A percentile compares a stretch with the other conserved stretches of the same genome.
Conservation (phyloP, 2,797 vertebrate genomes). For the Notolepis coatsorum region DNA sequence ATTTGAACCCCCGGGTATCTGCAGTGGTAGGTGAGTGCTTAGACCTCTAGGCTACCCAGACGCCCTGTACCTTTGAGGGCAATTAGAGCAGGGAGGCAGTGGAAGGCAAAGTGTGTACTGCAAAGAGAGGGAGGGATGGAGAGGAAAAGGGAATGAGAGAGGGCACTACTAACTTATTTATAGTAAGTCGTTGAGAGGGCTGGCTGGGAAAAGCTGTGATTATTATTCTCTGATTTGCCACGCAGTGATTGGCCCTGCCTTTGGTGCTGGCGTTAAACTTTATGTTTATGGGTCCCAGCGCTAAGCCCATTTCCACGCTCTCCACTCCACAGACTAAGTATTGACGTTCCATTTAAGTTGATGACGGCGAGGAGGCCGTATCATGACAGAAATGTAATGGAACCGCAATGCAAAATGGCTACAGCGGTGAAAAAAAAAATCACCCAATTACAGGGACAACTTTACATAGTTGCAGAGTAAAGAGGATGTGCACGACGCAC, state of each 20-base stretch:
- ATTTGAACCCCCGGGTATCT: too few relatives aligned
- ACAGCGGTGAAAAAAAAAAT: conserved; percentile 68
- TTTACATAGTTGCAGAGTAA: conserved; percentile 66
- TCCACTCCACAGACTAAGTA: conserved; percentile 71
- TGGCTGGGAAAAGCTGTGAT: conserved; percentile 64
- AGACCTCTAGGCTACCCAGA: too few relatives aligned
- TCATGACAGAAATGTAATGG: conserved; percentile 74
- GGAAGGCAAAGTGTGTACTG: conserved; percentile 3
- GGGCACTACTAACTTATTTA: conserved; percentile 65
- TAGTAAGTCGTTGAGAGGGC: conserved; percentile 67
- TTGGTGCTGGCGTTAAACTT: conserved; percentile 71
- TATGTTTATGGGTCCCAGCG: conserved; percentile 74
- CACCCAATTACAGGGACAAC: conserved; percentile 73
- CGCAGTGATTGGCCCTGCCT: conserved; percentile 59
- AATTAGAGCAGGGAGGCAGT: conserved; percentile 18
- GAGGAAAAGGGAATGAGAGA: conserved; percentile 47
- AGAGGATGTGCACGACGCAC: conserved; percentile 64
- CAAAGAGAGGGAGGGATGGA: conserved; percentile 39
- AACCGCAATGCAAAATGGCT: conserved; percentile 50
- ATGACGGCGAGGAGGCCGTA: conserved; percentile 63
- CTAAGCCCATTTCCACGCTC: conserved; percentile 80
- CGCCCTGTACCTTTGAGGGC: too few relatives aligned
- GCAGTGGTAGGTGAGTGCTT: too few relatives aligned
- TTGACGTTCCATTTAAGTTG: conserved; percentile 78
- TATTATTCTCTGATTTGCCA: conserved; percentile 74